These are phyloP conservation scores for Lasioglossum villosulum DNA, from an alignment of 2,888 invertebrate species.

Conservation along the genomic window DNA sequence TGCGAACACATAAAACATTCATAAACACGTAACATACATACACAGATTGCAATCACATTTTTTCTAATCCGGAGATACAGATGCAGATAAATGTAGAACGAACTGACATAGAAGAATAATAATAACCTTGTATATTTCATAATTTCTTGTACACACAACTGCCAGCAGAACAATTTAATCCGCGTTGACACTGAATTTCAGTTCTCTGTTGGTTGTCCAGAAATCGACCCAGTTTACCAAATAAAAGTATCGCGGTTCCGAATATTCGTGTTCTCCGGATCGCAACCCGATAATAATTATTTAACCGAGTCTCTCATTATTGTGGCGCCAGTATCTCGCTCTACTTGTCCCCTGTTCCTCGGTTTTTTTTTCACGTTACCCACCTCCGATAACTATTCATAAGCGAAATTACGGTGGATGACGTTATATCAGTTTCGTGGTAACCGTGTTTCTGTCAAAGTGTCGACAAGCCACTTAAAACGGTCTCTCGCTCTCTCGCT, in stretches of 20 bases:
- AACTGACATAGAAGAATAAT: neutral
- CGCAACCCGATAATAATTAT: neutral
- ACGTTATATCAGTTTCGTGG: constrained; percentile 69
- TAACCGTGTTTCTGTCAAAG: constrained; percentile 71
- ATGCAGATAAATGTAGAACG: neutral
- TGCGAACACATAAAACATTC: neutral
- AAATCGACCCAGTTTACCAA: neutral
- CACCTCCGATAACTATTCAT: constrained; percentile 66
- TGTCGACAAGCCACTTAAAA: constrained; percentile 70
- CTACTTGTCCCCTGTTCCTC: no score
- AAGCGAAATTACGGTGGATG: constrained; percentile 60
- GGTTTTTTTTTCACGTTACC: neutral
- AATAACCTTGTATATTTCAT: neutral
- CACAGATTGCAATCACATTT: neutral
- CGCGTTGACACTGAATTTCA: neutral
- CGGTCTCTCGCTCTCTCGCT: constrained; percentile 13
- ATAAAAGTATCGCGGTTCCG: neutral
- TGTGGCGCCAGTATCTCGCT: neutral
- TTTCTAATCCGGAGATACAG: neutral
- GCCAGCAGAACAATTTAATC: neutral
- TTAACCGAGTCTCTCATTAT: constrained; percentile 34
- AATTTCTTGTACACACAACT: neutral
- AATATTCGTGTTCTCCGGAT: neutral
- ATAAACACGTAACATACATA: neutral
- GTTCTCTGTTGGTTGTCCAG: neutral